Evolutionary conservation across 2,888 invertebrate genomes (phyloP), one percentile per base, ranked within the genome.

Genomic region (Diadegma fenestrale): DNA sequence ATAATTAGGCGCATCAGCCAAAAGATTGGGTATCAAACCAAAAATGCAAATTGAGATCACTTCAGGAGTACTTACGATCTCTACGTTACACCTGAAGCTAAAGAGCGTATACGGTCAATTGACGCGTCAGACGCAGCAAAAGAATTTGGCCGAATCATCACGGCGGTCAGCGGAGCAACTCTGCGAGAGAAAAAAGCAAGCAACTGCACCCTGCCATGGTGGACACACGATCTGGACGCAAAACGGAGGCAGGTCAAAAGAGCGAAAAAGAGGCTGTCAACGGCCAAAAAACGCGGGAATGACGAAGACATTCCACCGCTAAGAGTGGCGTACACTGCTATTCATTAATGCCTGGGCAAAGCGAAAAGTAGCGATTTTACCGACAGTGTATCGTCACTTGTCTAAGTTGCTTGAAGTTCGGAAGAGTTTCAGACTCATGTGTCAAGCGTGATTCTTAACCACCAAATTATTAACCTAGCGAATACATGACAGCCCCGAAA

Each of bases 171-270:
- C 64, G 14, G 6, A 7, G 43, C n/a, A 5, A 6, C 17, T 2
- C 30, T 30, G 30, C 1, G 30, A 30, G 30, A 30, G 30, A 30
- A 30, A 30, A 30, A 30, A 4, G 30, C 30, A 4, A 30, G 4
- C 30, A 30, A 30, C 4, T n/a, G 41, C 8, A 2, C 48, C 1
- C 10, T 71, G 0, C 63, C 71, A 5, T 82, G 82, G 82, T 82
- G 78, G 82, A 51, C 26, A 10, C 30, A 14, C 2, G 78, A 77
- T 3, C 71, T 82, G 0, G 12, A 30, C 0, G 17, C 14, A 12
- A 58, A 19, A 7, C 58, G 63, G 7, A 10, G 1, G n/a, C 2
- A 1, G 12, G 61, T 63, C 2, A 48, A 6, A 17, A 61, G 45
- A 12, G 76, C 45, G 7, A 82, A 43, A 14, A 51, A 12, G 4